phyloP scores from a whole-genome alignment of 1,140 invertebrate genomes.

The Drosophila pachea region DNA sequence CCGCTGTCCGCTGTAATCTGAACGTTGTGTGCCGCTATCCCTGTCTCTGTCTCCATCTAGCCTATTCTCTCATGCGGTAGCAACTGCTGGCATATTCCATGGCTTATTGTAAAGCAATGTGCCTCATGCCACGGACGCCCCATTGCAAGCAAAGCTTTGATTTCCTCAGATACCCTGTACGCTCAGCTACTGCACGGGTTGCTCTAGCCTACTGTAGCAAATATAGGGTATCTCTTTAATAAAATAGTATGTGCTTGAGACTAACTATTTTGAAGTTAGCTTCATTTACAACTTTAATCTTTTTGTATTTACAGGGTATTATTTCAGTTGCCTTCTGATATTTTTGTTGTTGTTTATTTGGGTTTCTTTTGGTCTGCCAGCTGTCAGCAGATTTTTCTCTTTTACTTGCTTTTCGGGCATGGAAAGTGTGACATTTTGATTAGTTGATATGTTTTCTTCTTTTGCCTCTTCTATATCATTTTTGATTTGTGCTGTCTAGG shows the following conservation, averaged over 20 bases:
- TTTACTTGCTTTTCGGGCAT: constrained; percentile 45
- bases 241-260: too few species aligned
- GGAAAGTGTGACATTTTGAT: constrained; percentile 76
- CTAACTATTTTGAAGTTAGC: too few species aligned
- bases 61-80: constrained; percentile 4
- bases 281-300: not conserved
- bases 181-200: too few species aligned
- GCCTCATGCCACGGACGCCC: constrained; percentile 8
- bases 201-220: too few species aligned
- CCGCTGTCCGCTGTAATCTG: constrained; percentile 48
- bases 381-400: constrained; percentile 68
- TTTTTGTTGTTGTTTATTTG: constrained; percentile 41
- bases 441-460: constrained; percentile 53
- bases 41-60: not conserved
- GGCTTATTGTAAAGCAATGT: constrained; percentile 59
- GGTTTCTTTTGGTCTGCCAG: constrained; percentile 65
- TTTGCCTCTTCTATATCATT: not conserved
- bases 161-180: constrained; percentile 21
- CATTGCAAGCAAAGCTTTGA: constrained; percentile 5
- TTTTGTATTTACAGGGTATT: constrained; percentile 5
- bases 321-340: not conserved
- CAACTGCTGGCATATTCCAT: constrained; percentile 64
- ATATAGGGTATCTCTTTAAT: too few species aligned
- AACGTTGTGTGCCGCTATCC: constrained; percentile 21
- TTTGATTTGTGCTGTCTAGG: not conserved